Conservation (phyloP, 2,888 invertebrate species). For the Cosmia trapezina region DNA sequence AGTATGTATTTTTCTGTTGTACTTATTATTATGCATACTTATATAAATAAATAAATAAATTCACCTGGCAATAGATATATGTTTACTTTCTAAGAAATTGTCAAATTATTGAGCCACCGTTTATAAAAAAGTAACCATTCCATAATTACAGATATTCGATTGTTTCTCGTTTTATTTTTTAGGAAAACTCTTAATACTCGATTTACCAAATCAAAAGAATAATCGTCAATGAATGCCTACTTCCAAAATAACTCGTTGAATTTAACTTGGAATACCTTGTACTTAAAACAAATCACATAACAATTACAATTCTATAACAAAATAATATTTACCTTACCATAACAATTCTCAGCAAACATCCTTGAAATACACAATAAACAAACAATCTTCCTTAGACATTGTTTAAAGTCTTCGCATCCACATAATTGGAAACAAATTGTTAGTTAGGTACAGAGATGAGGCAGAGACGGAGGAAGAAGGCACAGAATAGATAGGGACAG, state of each 20-base stretch:
- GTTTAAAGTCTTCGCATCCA: conserved; percentile 44
- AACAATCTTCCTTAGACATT: conserved; percentile 17
- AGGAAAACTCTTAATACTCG: not conserved
- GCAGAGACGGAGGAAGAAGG: not conserved
- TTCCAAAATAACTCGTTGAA: not conserved
- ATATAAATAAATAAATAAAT: not conserved
- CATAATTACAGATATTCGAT: not conserved
- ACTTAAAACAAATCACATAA: not conserved
- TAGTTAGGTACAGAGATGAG: conserved; percentile 44
- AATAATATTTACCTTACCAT: not conserved
- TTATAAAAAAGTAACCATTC: not conserved
- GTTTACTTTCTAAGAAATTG: not conserved
- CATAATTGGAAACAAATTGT: conserved; percentile 59
- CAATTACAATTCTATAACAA: not conserved
- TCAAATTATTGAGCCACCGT: not conserved
- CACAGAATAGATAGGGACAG: not conserved
- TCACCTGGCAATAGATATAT: not conserved
- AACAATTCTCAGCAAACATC: conserved; percentile 1
- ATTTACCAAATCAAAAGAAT: no score
- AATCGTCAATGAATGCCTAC: not conserved
- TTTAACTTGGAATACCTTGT: not conserved
- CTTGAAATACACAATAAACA: conserved; percentile 18
- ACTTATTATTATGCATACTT: no score
- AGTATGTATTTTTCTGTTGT: not conserved
- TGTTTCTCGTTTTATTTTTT: not conserved